Evolutionary conservation across 1,140 invertebrate genomes (phyloP), one percentile per base, ranked within the genome.

Genomic region (Scaptomyza pallida): DNA sequence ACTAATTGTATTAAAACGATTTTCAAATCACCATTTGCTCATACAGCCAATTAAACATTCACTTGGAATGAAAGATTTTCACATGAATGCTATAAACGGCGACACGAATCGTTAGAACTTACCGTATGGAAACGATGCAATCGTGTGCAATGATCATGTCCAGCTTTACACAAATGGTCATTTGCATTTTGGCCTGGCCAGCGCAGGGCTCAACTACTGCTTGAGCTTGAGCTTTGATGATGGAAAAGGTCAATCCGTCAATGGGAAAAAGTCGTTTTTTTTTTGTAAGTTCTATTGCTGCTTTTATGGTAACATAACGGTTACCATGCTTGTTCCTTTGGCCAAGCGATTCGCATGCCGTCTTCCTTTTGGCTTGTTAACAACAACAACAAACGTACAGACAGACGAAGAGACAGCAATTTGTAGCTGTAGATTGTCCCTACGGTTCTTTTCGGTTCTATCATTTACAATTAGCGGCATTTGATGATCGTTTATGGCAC

Each of bases 181-280:
- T 55, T 55, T 55, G 52, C 52, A 55, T 55, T 55, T 55, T 55
- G 52, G 52, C 37, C 52, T 26, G 21, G 37, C 19, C 8, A 12
- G 44, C 56, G 6, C 19, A 60, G 43, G 40, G 56, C 56, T 13
- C 37, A 19, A 48, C 23, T 26, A 26, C 23, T 5, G 23, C 12
- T n/a, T 26, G 10, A 13, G 54, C n/a, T n/a, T 12, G 3, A 21
- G 3, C n/a, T 54, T 26, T 57, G 44, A 35, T 50, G 64, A 73
- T 74, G 60, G 41, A 56, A 70, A 79, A 62, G 75, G 72, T 85
- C 80, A 85, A 79, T 85, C 80, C 80, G 80, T 85, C 80, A 85
- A 79, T 85, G 75, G 70, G 62, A 60, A 55, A 68, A 19, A 61
- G 48, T 55, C 54, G 63, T 69, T 44, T 17, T 15, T 26, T 61